Percentiles rank a stretch among this genome's conserved stretches.
phyloP scores from a whole-genome alignment of 2,797 vertebrate species.

The Dallia pectoralis region DNA sequence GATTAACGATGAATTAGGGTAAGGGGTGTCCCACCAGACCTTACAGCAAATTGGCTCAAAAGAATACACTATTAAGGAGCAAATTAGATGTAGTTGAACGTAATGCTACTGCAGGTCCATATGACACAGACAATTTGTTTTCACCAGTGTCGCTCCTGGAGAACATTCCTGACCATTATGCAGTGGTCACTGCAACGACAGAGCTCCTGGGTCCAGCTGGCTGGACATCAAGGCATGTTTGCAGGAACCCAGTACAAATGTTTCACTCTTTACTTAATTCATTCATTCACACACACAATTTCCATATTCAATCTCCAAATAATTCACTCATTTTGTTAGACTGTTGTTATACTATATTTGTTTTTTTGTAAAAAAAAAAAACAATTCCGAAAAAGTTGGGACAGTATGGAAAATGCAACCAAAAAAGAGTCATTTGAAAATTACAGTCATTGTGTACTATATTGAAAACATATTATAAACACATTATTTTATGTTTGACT shows the following conservation, averaged over 20 bases:
- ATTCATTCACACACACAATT: neutral
- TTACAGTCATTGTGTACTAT: no score
- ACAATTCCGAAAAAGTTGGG: no score
- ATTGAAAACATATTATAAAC: no score
- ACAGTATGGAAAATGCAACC: no score
- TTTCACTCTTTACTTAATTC: neutral
- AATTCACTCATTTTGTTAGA: neutral
- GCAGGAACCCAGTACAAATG: neutral
- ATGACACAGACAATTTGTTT: constrained; percentile 9
- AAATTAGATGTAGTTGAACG: neutral
- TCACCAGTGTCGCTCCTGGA: constrained; percentile 80
- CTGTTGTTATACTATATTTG: no score
- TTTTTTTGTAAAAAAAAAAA: no score
- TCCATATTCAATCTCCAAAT: neutral
- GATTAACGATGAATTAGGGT: neutral
- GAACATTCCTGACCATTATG: constrained; percentile 82
- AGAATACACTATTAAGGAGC: neutral
- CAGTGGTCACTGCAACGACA: constrained; percentile 81
- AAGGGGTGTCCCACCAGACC: neutral
- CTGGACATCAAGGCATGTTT: constrained; percentile 83
- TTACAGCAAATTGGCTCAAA: neutral
- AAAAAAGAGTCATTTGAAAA: no score
- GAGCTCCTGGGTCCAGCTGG: constrained; percentile 87
- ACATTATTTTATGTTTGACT: no score
- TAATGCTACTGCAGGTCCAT: neutral